Percentiles rank a stretch among this genome's conserved stretches.
Conservation (phyloP, 2,888 invertebrate genomes). For the Aporophyla nigra region DNA sequence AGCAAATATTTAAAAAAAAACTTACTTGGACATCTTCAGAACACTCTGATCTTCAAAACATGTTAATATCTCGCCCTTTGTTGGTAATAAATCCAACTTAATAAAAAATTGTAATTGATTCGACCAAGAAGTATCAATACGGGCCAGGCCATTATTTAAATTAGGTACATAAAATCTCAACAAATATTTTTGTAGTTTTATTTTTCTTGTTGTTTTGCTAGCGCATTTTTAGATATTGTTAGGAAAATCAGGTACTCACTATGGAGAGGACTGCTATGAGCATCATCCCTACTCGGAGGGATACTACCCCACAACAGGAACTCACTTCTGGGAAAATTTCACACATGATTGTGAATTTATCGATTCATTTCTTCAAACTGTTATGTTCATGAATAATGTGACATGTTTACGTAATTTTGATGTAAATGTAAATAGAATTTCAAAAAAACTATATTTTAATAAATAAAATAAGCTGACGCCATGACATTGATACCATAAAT, state of each 20-base stretch:
- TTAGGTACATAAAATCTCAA: too few species aligned
- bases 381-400: conserved; percentile 36
- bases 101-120: conserved; percentile 1
- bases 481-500: conserved; percentile 20
- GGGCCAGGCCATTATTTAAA: neutral
- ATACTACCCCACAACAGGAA: conserved; percentile 67
- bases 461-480: neutral
- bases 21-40: neutral
- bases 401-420: conserved; percentile 20
- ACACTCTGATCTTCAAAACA: neutral
- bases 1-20: neutral
- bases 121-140: neutral
- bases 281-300: conserved; percentile 73
- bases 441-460: too few species aligned
- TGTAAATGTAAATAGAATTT: neutral
- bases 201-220: neutral
- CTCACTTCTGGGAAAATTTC: conserved; percentile 78
- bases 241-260: conserved; percentile 70
- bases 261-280: conserved; percentile 74
- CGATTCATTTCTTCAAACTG: conserved; percentile 15
- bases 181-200: neutral
- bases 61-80: conserved; percentile 6
- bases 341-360: conserved; percentile 71
- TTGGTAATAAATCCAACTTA: neutral
- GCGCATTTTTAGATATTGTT: neutral